Evolutionary conservation across 2,797 vertebrate genomes (phyloP), one percentile per base, ranked within the genome.

Genomic region (Sebastes elongatus): DNA sequence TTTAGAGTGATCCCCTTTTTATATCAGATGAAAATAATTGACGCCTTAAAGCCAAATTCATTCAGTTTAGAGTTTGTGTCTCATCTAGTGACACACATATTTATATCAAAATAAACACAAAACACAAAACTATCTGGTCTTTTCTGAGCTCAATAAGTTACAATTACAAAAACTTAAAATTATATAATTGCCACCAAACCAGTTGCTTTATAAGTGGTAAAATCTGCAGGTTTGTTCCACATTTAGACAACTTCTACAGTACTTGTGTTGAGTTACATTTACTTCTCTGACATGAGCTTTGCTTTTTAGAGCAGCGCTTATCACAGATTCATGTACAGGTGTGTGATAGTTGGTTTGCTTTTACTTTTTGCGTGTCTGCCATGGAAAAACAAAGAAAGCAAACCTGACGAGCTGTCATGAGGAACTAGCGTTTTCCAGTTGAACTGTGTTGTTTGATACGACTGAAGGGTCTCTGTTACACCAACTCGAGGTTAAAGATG

Each of bases 271-370:
- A 69, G 78, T 86, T 85, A 84, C 4, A 78, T 85, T 89, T 8
- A 74, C 52, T 79, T 60, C 86, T 85, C 72, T 86, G 84, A 80
- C 82, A 86, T 79, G 35, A 76, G 83, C 79, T 93, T 92, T 78
- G 78, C 83, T 79, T 84, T 46, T 81, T 84, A 82, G 83, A 86
- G 84, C 84, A 90, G 83, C 13, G 33, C 78, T 92, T 83, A 76
- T 77, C 62, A 72, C 77, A 88, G 85, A 87, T 90, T 85, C 62
- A 83, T 91, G 92, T 94, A 94, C 86, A 90, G 88, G 78, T 88
- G 87, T 92, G 91, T 90, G 86, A 86, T 81, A 84, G 83, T 79
- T 88, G 87, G 82, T 90, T 94, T 93, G 88, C 90, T 81, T 93
- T 93, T 88, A 84, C 69, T 88, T 90, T 53, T 86, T 85, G 88